Percentiles rank a stretch among this genome's conserved stretches.
Conservation (phyloP, 2,113 vertebrate genomes). For the Cebidichthys violaceus region DNA sequence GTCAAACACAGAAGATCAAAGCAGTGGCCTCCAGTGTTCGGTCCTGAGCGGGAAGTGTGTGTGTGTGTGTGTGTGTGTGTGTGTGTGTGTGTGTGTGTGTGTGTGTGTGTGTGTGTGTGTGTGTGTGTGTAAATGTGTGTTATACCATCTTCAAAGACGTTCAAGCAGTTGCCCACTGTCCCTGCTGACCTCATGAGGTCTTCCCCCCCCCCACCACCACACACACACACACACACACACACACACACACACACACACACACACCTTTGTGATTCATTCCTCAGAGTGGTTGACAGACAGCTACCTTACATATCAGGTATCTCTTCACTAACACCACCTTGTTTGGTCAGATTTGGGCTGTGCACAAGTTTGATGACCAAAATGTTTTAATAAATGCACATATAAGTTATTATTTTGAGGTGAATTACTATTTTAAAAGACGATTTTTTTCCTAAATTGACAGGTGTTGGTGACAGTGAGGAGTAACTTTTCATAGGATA, state of each 20-base stretch:
- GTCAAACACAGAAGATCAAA: constrained; percentile 50
- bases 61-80: constrained; percentile 14
- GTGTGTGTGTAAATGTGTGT: constrained; percentile 25
- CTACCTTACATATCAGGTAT: neutral
- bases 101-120: constrained; percentile 12
- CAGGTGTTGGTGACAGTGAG: too few relatives aligned
- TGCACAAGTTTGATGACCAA: neutral
- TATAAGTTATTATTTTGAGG: neutral
- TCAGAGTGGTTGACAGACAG: neutral
- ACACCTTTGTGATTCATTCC: neutral
- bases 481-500: too few relatives aligned
- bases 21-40: constrained; percentile 18
- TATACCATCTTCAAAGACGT: constrained; percentile 41
- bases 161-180: neutral
- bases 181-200: constrained; percentile 16
- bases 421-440: too few relatives aligned
- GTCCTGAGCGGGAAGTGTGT: neutral
- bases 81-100: constrained; percentile 29
- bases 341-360: neutral
- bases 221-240: neutral
- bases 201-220: neutral
- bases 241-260: neutral
- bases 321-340: neutral
- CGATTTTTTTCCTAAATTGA: too few relatives aligned
- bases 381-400: neutral